Percentiles rank a stretch among this genome's conserved stretches.
These are phyloP conservation scores for Erinaceus europaeus DNA, from an alignment of 2,113 vertebrate genomes.

Conservation along the genomic window DNA sequence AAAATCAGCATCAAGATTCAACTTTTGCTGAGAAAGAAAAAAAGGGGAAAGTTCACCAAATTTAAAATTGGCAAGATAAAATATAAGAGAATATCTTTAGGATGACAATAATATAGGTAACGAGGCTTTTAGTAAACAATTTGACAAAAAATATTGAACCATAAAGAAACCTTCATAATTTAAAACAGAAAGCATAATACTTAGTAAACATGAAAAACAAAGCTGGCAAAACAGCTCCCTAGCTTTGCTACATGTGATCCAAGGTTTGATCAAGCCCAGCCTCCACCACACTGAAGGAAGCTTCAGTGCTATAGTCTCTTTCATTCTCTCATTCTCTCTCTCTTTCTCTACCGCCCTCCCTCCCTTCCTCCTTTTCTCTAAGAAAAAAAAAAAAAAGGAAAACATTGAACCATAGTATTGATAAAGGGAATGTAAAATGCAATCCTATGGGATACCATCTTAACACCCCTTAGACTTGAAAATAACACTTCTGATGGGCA, in stretches of 20 bases:
- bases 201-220: background rate
- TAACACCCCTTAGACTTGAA: background rate
- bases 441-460: background rate
- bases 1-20: background rate
- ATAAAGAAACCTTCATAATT: background rate
- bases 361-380: too few relatives aligned
- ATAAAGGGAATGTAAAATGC: background rate
- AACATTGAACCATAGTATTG: background rate
- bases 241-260: too few relatives aligned
- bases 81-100: background rate
- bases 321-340: too few relatives aligned
- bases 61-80: background rate
- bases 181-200: background rate
- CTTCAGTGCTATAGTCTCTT: too few relatives aligned
- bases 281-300: too few relatives aligned
- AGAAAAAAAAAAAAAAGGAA: too few relatives aligned
- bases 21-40: background rate
- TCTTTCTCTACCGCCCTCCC: too few relatives aligned
- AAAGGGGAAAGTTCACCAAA: background rate
- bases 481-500: background rate
- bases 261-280: too few relatives aligned
- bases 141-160: background rate
- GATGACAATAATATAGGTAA: background rate
- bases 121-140: background rate
- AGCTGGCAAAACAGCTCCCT: too few relatives aligned